Evolutionary conservation across 2,888 invertebrate genomes (phyloP), one percentile per base, ranked within the genome.

Genomic region (Latheticus oryzae): DNA sequence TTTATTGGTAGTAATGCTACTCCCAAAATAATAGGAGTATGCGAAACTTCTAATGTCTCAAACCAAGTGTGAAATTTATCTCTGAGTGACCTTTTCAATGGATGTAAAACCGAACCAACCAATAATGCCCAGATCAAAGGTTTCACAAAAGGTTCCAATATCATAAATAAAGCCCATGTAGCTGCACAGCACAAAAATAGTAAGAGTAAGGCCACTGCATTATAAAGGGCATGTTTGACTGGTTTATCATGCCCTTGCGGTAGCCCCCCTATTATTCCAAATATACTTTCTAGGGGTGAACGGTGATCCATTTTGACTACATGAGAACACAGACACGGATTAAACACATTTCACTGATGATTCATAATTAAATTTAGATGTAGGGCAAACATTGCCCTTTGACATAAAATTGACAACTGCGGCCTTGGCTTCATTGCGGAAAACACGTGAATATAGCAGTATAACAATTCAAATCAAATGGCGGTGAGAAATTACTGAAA

Each of bases 31-130:
- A 91, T 81, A 65, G 90, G 89, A 2, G 85, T 87, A 60, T 86
- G 83, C 0, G 86, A 83, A 58, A 84, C 83, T 70, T 90, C 88
- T 28, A 90, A 75, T 47, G 82, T 80, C 69, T 85, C 83, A 72
- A 94, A 89, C 95, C 95, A 95, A 63, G 85, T 83, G 67, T 90
- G 87, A 12, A 94, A 82, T 58, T 85, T 81, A 57, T 87, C 86
- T 0, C 94, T 88, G 32, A 97, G 78, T 51, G 86, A 87, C 59
- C 89, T 85, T 78, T 98, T 98, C 73, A 96, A 90, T 0, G 98
- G 98, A 78, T 96, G 95, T n/a, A 98, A 82, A 24, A 97, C 91
- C 0, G 97, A 95, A n/a, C 99, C 99, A 70, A 96, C 93, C 19
- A 99, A 81, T 52, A 96, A 82, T 0, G 98, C 97, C 98, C 98